Evolutionary conservation across 2,113 vertebrate species (phyloP).

Genomic region (Zeus faber): DNA sequence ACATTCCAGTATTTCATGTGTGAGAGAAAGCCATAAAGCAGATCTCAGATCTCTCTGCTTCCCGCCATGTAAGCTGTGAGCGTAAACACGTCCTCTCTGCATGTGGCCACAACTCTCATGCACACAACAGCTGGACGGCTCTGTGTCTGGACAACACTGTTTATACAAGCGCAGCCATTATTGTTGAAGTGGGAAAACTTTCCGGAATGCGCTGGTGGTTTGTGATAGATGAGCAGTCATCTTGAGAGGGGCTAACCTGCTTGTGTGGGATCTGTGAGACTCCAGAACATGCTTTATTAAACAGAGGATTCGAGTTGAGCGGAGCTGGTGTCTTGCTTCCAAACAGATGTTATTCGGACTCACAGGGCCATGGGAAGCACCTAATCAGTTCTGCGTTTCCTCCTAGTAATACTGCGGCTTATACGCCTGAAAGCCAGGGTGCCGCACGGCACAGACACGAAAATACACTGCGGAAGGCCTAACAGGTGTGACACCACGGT

Average conservation of each 20-base stretch:
- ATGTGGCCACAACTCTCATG: slow-evolving; percentile 32
- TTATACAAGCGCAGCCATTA: slow-evolving; percentile 26
- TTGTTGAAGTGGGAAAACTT: slow-evolving; percentile 34
- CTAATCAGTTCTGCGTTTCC: no score
- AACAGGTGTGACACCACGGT: no score
- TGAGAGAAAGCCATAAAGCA: slow-evolving; percentile 27
- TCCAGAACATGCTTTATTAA: slow-evolving; percentile 2
- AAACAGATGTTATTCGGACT: not conserved
- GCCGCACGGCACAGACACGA: no score
- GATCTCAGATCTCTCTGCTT: slow-evolving; percentile 25
- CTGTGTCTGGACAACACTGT: slow-evolving; percentile 33
- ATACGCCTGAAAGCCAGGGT: no score
- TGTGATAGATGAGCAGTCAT: slow-evolving; percentile 13
- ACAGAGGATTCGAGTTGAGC: not conserved
- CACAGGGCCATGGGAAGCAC: no score
- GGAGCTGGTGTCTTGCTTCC: not conserved
- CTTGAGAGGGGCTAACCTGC: not conserved
- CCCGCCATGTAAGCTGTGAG: slow-evolving; percentile 29
- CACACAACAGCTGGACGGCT: slow-evolving; percentile 38
- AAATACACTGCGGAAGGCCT: no score
- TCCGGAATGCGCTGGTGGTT: slow-evolving; percentile 28
- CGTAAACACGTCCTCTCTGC: slow-evolving; percentile 23
- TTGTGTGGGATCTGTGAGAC: slow-evolving; percentile 4
- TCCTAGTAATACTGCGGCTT: no score
- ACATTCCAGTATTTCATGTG: slow-evolving; percentile 17